Conservation (phyloP, 2,888 invertebrate species). For the Fragum whitleyi region DNA sequence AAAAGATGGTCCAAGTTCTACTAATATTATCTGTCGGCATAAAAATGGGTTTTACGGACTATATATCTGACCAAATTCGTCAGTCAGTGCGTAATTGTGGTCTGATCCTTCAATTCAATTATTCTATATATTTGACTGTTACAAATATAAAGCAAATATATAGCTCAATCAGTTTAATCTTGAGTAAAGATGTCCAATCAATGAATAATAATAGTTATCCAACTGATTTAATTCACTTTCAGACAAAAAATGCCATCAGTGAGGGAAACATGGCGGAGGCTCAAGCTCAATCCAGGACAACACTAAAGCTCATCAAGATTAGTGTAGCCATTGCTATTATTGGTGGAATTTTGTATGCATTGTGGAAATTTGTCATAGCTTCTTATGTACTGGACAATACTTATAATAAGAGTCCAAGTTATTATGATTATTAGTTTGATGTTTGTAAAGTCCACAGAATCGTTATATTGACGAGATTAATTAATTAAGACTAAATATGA, state of each 20-base stretch:
- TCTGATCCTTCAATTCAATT: too few species aligned
- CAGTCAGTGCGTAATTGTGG: too few species aligned
- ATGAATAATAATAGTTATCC: too few species aligned
- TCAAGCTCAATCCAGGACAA: background rate
- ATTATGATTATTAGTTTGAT: background rate
- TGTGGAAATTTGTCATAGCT: constrained; percentile 12
- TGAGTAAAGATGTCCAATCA: too few species aligned
- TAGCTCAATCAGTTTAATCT: too few species aligned
- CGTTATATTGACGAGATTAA: background rate
- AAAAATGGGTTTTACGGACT: too few species aligned
- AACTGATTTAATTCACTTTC: too few species aligned
- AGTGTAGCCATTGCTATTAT: background rate
- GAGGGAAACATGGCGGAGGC: constrained; percentile 13
- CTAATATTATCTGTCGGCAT: too few species aligned
- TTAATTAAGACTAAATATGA: background rate
- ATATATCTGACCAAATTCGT: too few species aligned
- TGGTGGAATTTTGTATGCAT: background rate
- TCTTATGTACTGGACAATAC: background rate
- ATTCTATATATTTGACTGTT: too few species aligned
- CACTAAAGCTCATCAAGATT: constrained; percentile 2
- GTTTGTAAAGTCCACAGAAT: background rate
- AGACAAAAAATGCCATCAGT: constrained; percentile 15
- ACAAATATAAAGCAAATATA: too few species aligned
- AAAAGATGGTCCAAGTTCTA: too few species aligned
- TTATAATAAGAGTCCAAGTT: background rate